Percentiles rank a stretch among this genome's conserved stretches.
Conservation (phyloP, 2,113 vertebrate species). For the Fregetta grallaria region DNA sequence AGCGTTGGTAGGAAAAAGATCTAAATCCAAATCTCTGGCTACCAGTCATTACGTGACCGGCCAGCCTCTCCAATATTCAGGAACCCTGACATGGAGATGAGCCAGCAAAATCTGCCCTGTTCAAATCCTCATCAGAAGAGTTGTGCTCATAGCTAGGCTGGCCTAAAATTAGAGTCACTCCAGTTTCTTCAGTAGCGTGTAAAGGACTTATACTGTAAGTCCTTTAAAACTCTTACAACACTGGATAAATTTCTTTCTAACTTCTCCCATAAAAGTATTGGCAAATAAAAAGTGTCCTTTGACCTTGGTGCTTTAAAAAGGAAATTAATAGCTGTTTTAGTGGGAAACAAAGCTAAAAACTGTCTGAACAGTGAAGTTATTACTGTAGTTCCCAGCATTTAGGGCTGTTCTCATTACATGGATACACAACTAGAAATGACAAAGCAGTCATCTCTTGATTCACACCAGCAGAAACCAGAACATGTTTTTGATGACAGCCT, state of each 20-base stretch:
- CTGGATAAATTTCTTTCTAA: neutral
- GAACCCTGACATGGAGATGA: neutral
- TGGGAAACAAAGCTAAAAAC: neutral
- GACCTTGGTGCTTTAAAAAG: neutral
- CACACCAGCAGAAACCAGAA: neutral
- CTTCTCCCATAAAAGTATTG: neutral
- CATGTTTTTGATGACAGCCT: neutral
- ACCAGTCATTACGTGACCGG: neutral
- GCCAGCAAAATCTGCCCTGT: neutral
- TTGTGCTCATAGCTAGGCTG: neutral
- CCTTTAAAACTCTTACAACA: neutral
- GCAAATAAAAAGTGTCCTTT: neutral
- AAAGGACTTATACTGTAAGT: neutral
- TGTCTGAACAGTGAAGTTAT: neutral
- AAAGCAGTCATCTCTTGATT: neutral
- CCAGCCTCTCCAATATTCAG: neutral
- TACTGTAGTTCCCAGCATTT: neutral
- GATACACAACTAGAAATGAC: neutral
- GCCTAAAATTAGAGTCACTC: neutral
- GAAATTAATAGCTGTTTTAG: neutral
- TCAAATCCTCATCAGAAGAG: neutral
- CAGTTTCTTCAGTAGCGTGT: neutral
- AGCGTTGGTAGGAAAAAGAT: neutral
- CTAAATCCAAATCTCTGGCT: neutral
- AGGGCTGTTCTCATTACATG: neutral